These are phyloP conservation scores for Sarcophaga bullata DNA, from an alignment of 1,140 invertebrate genomes.

Conservation along the genomic window DNA sequence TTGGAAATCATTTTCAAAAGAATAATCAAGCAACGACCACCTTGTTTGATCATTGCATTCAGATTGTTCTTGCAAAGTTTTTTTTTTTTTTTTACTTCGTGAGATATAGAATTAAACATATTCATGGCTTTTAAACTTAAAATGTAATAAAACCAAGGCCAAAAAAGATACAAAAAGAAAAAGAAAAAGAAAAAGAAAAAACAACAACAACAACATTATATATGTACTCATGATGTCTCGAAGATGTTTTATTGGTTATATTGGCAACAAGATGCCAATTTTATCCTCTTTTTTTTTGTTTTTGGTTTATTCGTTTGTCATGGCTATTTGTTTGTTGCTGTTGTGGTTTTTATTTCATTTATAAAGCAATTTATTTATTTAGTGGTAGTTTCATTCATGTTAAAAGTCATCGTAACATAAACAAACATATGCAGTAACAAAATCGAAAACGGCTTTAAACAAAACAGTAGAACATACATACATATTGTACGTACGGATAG, in stretches of 20 bases:
- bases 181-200: neutral
- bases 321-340: no score
- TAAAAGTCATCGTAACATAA: slow-evolving; percentile 21
- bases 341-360: neutral
- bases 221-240: slow-evolving; percentile 3
- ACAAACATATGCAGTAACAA: neutral
- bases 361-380: slow-evolving; percentile 22
- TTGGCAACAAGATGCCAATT: neutral
- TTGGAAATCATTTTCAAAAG: slow-evolving; percentile 10
- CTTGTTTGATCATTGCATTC: slow-evolving; percentile 16
- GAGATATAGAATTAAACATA: neutral
- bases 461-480: no score
- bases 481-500: no score
- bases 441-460: neutral
- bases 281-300: no score
- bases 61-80: neutral
- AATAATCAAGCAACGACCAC: slow-evolving; percentile 23
- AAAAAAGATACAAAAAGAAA: no score
- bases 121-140: neutral
- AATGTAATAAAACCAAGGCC: no score
- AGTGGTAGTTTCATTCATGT: slow-evolving; percentile 24
- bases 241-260: slow-evolving; percentile 3
- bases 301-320: no score
- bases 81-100: no score
- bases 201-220: neutral